These are phyloP conservation scores for Peromyscus nudipes DNA, from an alignment of 2,797 vertebrate species.

Conservation along the genomic window DNA sequence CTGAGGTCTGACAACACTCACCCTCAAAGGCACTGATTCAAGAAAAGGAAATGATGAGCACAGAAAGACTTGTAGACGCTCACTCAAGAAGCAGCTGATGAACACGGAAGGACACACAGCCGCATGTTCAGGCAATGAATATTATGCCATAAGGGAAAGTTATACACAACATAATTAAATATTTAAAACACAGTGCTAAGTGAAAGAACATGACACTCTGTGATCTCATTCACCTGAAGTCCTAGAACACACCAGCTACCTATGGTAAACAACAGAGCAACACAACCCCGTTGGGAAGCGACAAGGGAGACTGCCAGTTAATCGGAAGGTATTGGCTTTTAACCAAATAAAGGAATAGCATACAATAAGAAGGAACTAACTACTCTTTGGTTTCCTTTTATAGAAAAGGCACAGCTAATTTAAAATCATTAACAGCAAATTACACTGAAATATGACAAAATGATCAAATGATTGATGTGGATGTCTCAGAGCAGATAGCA, in stretches of 20 bases:
- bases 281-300: neutral
- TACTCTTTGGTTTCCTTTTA: slow-evolving; percentile 17
- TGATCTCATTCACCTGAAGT: neutral
- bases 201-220: neutral
- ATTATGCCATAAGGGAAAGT: neutral
- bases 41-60: neutral
- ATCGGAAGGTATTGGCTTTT: neutral
- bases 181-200: neutral
- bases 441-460: neutral
- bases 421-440: neutral
- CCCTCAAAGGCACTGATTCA: neutral
- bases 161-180: neutral
- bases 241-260: neutral
- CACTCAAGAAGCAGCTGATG: neutral
- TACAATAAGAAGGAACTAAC: neutral
- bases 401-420: slow-evolving; percentile 18
- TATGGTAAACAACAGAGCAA: neutral
- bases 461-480: neutral
- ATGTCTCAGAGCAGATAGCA: neutral
- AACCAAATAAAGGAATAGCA: neutral
- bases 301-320: neutral
- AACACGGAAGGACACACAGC: neutral
- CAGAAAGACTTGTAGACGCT: neutral
- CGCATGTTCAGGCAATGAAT: neutral
- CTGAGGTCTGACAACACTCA: neutral